Evolutionary conservation across 2,113 vertebrate species (phyloP).

Genomic region (Dermatemys mawii): DNA sequence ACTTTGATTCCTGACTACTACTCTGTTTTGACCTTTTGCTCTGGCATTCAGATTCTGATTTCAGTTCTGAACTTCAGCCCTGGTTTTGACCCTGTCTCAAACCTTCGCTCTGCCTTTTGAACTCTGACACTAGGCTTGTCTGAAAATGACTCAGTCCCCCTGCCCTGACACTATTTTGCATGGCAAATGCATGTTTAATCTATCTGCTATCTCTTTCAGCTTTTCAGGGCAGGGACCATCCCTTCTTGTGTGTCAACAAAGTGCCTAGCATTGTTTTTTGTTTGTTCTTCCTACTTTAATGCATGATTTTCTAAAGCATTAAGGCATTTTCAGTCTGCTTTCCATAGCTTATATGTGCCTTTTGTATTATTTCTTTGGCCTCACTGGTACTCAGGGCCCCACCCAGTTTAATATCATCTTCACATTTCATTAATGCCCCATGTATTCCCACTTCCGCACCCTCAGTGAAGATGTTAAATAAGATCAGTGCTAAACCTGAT

Average conservation of each 20-base stretch:
- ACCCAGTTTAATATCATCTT: neutral
- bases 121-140: neutral
- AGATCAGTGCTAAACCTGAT: neutral
- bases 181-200: neutral
- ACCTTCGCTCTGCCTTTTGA: neutral
- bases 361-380: neutral
- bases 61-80: neutral
- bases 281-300: neutral
- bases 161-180: neutral
- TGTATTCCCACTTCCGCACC: neutral
- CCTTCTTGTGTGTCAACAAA: neutral
- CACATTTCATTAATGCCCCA: neutral
- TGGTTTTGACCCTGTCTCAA: too few species aligned
- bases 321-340: neutral
- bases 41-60: neutral
- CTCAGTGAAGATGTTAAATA: neutral
- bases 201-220: neutral
- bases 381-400: neutral
- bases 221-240: neutral
- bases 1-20: neutral
- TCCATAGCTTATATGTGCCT: neutral
- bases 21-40: neutral
- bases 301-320: neutral
- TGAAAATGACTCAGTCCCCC: neutral
- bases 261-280: neutral